Evolutionary conservation across 1,140 invertebrate species (phyloP).

Genomic region (Micrasema minimum): DNA sequence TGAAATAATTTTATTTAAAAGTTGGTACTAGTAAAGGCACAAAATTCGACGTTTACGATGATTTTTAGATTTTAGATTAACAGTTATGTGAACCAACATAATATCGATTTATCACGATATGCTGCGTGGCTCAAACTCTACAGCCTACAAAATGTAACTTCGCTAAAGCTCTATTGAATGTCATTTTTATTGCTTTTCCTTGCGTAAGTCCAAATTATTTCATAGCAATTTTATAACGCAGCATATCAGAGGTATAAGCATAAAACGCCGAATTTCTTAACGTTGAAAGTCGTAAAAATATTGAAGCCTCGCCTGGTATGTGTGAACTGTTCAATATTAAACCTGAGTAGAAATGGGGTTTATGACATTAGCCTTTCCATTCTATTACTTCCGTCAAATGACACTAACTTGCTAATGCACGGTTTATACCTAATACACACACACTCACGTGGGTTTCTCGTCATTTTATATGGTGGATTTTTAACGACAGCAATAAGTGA

Average conservation of each 20-base stretch:
- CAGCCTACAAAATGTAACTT: too few species aligned
- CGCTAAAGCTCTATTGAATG: slow-evolving; percentile 35
- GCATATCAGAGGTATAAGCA: slow-evolving; percentile 20
- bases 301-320: slow-evolving; percentile 7
- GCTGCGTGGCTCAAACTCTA: too few species aligned
- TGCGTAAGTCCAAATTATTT: slow-evolving; percentile 16
- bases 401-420: slow-evolving; percentile 24
- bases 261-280: slow-evolving; percentile 23
- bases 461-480: slow-evolving; percentile 12
- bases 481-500: background rate
- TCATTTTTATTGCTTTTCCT: slow-evolving; percentile 17
- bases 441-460: background rate
- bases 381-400: slow-evolving; percentile 29
- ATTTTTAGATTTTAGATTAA: too few species aligned
- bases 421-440: background rate
- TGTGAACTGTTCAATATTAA: slow-evolving; percentile 21
- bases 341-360: slow-evolving; percentile 12
- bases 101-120: too few species aligned
- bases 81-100: too few species aligned
- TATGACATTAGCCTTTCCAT: slow-evolving; percentile 21
- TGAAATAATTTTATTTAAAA: too few species aligned
- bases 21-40: too few species aligned
- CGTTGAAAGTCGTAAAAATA: slow-evolving; percentile 17
- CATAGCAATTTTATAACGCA: slow-evolving; percentile 29
- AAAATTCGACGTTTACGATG: too few species aligned